Percentiles rank a stretch among this genome's conserved stretches.
These are phyloP conservation scores for Scarus forsteni DNA, from an alignment of 2,797 vertebrate genomes.

Conservation along the genomic window DNA sequence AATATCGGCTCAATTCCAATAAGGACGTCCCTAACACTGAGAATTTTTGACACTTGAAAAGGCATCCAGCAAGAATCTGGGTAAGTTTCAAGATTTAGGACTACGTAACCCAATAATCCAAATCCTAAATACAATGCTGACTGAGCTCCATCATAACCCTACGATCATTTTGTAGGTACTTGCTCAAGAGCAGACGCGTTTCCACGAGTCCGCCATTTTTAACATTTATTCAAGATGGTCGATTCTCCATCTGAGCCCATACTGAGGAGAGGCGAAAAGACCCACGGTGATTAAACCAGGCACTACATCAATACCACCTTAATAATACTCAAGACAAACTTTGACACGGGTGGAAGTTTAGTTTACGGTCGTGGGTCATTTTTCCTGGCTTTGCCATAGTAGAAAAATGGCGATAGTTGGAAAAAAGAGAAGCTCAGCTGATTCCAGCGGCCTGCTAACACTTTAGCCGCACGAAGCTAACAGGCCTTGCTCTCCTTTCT, in stretches of 20 bases:
- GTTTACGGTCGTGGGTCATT: too few species aligned
- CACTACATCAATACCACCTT: too few species aligned
- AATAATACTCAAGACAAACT: too few species aligned
- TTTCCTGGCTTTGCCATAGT: accelerated
- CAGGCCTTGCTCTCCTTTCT: neutral
- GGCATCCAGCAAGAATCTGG: too few species aligned
- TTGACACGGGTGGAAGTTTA: too few species aligned
- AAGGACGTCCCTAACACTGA: too few species aligned
- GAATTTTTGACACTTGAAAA: too few species aligned
- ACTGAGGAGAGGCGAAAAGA: neutral
- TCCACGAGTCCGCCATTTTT: slow-evolving; percentile 75
- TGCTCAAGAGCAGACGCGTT: neutral
- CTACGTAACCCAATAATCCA: too few species aligned
- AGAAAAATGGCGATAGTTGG: accelerated
- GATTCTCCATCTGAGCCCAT: slow-evolving; percentile 18
- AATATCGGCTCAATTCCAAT: too few species aligned
- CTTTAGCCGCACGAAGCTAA: neutral
- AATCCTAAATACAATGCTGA: too few species aligned
- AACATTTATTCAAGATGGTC: slow-evolving; percentile 73
- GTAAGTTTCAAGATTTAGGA: too few species aligned
- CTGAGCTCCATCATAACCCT: accelerated
- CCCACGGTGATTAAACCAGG: too few species aligned
- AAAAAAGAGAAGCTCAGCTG: neutral
- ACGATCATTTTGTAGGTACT: accelerated
- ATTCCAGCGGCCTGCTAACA: neutral